phyloP scores from a whole-genome alignment of 2,888 invertebrate species.

The Dryadula phaetusa region DNA sequence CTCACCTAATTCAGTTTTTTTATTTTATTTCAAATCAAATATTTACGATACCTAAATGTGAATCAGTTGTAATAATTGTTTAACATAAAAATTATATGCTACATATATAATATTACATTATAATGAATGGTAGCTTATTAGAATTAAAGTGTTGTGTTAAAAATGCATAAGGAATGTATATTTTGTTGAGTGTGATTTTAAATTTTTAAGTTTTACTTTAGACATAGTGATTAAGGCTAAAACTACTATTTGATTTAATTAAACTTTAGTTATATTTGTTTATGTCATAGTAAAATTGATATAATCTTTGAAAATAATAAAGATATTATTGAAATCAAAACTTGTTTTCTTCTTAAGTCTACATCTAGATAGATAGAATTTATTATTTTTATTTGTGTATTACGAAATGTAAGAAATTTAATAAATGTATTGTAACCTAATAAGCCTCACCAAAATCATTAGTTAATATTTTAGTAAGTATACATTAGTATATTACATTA shows the following conservation, averaged over 20 bases:
- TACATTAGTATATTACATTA: too few species aligned
- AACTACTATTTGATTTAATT: constrained; percentile 2
- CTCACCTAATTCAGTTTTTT: background rate
- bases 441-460: too few species aligned
- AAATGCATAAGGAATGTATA: constrained; percentile 1
- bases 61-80: background rate
- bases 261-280: constrained; percentile 4
- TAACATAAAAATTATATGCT: background rate
- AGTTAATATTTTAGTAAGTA: too few species aligned
- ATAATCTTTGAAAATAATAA: constrained; percentile 26
- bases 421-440: too few species aligned
- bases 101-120: background rate
- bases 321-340: constrained; percentile 1
- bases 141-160: background rate
- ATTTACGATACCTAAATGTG: background rate
- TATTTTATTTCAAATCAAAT: background rate
- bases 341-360: constrained; percentile 29
- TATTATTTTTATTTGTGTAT: background rate
- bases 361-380: background rate
- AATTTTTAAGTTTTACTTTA: background rate
- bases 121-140: constrained; percentile 6
- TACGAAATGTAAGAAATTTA: too few species aligned
- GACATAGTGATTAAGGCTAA: background rate
- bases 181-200: constrained; percentile 15
- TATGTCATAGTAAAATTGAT: constrained; percentile 22